These are phyloP conservation scores for Nomada ruficornis DNA, from an alignment of 2,888 invertebrate species.

Conservation along the genomic window DNA sequence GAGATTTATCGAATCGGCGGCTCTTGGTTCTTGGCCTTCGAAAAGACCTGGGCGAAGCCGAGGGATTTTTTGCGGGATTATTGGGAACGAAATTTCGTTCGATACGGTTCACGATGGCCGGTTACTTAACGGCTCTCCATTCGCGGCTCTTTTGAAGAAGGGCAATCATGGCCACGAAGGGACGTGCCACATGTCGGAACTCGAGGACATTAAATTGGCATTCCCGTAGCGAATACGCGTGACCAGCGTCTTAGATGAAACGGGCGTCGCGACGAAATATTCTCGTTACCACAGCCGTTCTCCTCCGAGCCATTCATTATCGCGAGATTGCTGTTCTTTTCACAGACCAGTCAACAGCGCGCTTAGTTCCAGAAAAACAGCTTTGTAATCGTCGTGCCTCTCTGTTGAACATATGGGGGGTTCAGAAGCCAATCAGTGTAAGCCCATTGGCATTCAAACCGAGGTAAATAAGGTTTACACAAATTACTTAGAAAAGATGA, in stretches of 20 bases:
- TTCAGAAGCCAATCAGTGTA: no score
- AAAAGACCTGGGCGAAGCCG: neutral
- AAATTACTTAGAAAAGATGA: no score
- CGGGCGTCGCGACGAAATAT: conserved; percentile 11
- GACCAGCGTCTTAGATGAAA: conserved; percentile 37
- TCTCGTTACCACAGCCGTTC: conserved; percentile 6
- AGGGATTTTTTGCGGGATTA: neutral
- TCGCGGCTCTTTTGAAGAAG: neutral
- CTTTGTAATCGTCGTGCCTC: no score
- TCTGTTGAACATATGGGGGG: no score
- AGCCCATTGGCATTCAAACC: no score
- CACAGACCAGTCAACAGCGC: neutral
- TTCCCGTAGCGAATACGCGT: conserved; percentile 38
- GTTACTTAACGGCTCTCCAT: neutral
- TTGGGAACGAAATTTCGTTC: neutral
- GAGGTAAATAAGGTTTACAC: no score
- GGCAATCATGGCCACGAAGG: neutral
- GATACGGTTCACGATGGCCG: neutral
- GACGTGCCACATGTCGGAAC: conserved; percentile 17
- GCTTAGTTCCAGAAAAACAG: neutral
- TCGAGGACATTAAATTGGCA: conserved; percentile 62
- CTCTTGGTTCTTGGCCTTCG: no score
- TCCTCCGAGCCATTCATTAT: neutral
- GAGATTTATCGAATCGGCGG: neutral
- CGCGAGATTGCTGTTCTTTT: neutral